Percentiles rank a stretch among this genome's conserved stretches.
Evolutionary conservation across 1,140 invertebrate species (phyloP).

Genomic region (Mya arenaria): DNA sequence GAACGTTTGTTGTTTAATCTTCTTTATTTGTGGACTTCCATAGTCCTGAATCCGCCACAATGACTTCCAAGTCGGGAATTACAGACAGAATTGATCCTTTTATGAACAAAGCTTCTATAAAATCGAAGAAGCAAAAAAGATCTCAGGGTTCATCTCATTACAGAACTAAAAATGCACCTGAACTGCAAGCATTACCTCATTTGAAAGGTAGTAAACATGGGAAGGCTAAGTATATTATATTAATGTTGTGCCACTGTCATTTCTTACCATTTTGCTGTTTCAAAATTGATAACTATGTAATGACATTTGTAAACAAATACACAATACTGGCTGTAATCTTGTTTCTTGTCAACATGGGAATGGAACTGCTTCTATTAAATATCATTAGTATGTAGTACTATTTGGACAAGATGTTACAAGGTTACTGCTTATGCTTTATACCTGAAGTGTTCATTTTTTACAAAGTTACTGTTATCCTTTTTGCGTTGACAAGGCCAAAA

Average conservation of each 20-base stretch:
- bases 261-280: no score
- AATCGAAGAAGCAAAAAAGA: slow-evolving; percentile 81
- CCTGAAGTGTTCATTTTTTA: no score
- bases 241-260: neutral
- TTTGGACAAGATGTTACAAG: no score
- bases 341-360: no score
- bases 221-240: neutral
- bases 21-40: slow-evolving; percentile 40
- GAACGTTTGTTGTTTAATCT: slow-evolving; percentile 31
- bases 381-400: no score
- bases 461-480: no score
- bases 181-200: slow-evolving; percentile 80
- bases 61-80: slow-evolving; percentile 77
- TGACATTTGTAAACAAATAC: no score
- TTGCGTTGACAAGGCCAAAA: no score
- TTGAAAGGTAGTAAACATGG: slow-evolving; percentile 79
- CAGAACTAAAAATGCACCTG: slow-evolving; percentile 80
- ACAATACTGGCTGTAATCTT: no score
- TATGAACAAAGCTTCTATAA: slow-evolving; percentile 79
- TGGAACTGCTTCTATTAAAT: no score
- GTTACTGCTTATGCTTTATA: no score
- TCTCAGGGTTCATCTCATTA: slow-evolving; percentile 82
- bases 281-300: no score
- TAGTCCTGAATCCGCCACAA: slow-evolving; percentile 60
- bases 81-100: slow-evolving; percentile 80